Base-by-base conservation (phyloP, 2,113 vertebrate species). In the Lanius ludovicianus region DNA sequence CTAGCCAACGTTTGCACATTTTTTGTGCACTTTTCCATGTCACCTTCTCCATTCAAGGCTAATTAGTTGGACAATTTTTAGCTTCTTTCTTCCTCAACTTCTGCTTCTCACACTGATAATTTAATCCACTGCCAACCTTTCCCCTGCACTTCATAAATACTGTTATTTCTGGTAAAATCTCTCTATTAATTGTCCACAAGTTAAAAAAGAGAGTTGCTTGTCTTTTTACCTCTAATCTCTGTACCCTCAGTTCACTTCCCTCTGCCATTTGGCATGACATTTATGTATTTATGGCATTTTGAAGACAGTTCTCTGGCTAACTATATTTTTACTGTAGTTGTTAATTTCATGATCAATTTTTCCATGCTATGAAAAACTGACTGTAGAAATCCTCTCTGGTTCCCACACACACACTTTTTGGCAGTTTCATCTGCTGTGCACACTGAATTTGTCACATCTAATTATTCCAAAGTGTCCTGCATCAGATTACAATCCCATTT, bases 401-500 rank as follows among this genome's bases (percentile, higher is more conserved):
- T 4, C 2, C 2, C 1, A 2, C 4, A 2, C 2, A 3, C 5
- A 25, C 21, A 44, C 33, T 87, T 87, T 89, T 93, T 90, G 81
- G 84, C 81, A 92, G 73, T 25, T 89, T 94, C 62, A 37, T 84
- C 52, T 89, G 56, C 87, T 71, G 17, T 80, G 85, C 79, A 86
- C 39, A 53, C 80, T 91, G 77, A 87, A 82, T 95, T 94, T 89
- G 65, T 91, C 84, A 69, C 23, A 79, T 89, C 62, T 91, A 91
- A 87, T 96, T 94, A 94, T 78, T 92, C 64, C 7, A 18, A 81
- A 89, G 69, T 89, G 57, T 56, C 46, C 62, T 57, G 87, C 84
- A 82, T 85, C 77, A 76, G 49, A 91, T 95, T 93, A 89, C 69
- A 92, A 84, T 86, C 80, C 73, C 84, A 75, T 93, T 95, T 95